A percentile compares a stretch with the other conserved stretches of the same genome.
Evolutionary conservation across 2,113 vertebrate genomes (phyloP).

Genomic region (Albula goreensis): DNA sequence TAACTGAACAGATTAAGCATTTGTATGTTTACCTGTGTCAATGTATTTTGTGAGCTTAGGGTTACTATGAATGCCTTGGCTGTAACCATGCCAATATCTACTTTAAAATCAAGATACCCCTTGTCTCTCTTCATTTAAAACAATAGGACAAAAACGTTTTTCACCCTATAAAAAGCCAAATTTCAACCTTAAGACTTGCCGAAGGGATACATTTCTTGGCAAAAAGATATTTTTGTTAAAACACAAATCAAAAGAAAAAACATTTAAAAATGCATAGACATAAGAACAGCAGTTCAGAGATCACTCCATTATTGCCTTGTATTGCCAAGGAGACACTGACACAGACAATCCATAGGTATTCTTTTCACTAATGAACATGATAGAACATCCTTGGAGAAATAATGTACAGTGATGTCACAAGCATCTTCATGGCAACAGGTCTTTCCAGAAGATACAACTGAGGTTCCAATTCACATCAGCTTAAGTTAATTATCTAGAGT

Average conservation of each 20-base stretch:
- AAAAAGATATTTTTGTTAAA: constrained; percentile 24
- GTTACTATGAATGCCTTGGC: neutral
- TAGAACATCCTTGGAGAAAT: constrained; percentile 2
- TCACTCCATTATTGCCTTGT: constrained; percentile 34
- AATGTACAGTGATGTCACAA: constrained; percentile 9
- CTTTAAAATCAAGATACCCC: neutral
- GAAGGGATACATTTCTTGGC: constrained; percentile 25
- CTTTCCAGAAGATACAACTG: constrained; percentile 9
- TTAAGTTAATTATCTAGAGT: neutral
- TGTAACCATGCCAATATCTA: neutral
- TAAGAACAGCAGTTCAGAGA: constrained; percentile 66
- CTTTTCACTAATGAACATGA: neutral
- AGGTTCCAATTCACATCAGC: constrained; percentile 15
- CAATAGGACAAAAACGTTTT: neutral
- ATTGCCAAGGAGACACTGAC: neutral
- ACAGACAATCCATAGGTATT: neutral
- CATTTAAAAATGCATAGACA: neutral
- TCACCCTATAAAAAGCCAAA: neutral
- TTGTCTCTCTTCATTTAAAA: neutral
- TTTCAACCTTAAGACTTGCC: constrained; percentile 30
- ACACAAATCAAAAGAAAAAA: constrained; percentile 5
- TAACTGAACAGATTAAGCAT: neutral
- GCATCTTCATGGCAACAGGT: neutral
- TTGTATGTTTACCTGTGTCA: neutral
- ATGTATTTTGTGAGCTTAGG: neutral